A percentile compares a stretch with the other conserved stretches of the same genome.
Evolutionary conservation across 1,140 invertebrate genomes (phyloP).

Genomic region (Macrobrachium rosenbergii): DNA sequence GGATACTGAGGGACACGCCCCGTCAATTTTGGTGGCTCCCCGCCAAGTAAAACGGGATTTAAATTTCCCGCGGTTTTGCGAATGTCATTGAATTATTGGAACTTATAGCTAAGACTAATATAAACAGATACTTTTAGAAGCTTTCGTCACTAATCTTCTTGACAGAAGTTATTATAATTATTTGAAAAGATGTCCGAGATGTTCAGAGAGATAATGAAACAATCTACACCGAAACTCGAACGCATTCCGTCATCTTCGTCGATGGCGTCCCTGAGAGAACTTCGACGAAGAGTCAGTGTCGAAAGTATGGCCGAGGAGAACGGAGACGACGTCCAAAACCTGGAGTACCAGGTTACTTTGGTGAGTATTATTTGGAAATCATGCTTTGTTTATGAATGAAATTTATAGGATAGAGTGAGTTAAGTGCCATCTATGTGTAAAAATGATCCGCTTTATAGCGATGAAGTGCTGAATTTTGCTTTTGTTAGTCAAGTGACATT

Average conservation of each 20-base stretch:
- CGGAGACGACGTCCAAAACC: slow-evolving; percentile 38
- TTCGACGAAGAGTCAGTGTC: slow-evolving; percentile 45
- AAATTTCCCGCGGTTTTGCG: slow-evolving; percentile 31
- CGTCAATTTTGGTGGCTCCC: background rate
- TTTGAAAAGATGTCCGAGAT: slow-evolving; percentile 53
- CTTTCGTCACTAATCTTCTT: slow-evolving; percentile 21
- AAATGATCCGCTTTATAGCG: too few relatives aligned
- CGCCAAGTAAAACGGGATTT: slow-evolving; percentile 8
- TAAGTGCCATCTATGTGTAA: too few relatives aligned
- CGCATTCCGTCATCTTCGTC: slow-evolving; percentile 43
- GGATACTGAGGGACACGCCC: background rate
- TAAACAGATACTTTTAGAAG: background rate
- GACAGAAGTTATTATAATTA: background rate
- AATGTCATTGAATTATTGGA: slow-evolving; percentile 30
- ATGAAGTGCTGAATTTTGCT: too few relatives aligned
- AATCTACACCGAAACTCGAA: slow-evolving; percentile 46
- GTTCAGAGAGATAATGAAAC: slow-evolving; percentile 55
- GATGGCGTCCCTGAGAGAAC: slow-evolving; percentile 35
- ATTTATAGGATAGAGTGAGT: background rate
- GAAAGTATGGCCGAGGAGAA: slow-evolving; percentile 54
- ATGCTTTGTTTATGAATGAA: slow-evolving; percentile 39
- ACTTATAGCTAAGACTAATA: background rate
- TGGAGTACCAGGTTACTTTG: slow-evolving; percentile 58
- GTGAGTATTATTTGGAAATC: slow-evolving; percentile 33
- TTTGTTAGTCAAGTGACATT: too few relatives aligned